phyloP scores from a whole-genome alignment of 2,113 vertebrate species.

The Tragelaphus buxtoni region DNA sequence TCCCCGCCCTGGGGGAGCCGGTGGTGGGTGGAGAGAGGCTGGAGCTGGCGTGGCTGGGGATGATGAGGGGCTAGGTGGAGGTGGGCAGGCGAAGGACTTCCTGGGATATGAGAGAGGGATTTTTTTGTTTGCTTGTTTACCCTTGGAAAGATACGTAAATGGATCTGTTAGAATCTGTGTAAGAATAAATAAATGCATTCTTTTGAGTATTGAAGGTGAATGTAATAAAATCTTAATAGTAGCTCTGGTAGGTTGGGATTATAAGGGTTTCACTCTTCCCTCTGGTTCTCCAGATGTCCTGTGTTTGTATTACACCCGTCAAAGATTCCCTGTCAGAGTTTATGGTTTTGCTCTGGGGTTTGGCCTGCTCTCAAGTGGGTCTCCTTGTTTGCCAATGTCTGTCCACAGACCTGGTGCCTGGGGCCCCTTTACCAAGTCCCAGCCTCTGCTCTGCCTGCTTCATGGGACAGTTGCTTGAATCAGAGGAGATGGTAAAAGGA shows the following conservation, averaged over 20 bases:
- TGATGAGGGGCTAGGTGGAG: not conserved
- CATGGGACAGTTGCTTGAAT: not conserved
- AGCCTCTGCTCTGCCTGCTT: not conserved
- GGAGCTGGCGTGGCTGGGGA: not conserved
- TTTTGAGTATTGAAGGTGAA: not conserved
- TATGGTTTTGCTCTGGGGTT: not conserved
- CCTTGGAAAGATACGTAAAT: not conserved
- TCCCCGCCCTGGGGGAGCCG: not conserved
- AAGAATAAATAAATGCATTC: not conserved
- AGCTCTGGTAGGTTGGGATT: not conserved
- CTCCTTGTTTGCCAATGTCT: not conserved
- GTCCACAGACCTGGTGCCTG: not conserved
- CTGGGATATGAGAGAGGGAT: not conserved
- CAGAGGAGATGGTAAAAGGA: not conserved
- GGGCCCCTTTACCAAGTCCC: not conserved
- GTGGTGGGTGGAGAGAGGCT: not conserved
- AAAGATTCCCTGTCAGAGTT: not conserved
- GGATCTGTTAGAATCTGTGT: not conserved
- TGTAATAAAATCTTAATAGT: not conserved
- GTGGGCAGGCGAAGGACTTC: not conserved
- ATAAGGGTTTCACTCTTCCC: not conserved
- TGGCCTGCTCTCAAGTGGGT: not conserved
- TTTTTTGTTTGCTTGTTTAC: not conserved
- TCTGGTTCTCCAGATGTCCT: not conserved
- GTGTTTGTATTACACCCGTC: not conserved